phyloP scores from a whole-genome alignment of 2,113 vertebrate species.

The Neotoma lepida region DNA sequence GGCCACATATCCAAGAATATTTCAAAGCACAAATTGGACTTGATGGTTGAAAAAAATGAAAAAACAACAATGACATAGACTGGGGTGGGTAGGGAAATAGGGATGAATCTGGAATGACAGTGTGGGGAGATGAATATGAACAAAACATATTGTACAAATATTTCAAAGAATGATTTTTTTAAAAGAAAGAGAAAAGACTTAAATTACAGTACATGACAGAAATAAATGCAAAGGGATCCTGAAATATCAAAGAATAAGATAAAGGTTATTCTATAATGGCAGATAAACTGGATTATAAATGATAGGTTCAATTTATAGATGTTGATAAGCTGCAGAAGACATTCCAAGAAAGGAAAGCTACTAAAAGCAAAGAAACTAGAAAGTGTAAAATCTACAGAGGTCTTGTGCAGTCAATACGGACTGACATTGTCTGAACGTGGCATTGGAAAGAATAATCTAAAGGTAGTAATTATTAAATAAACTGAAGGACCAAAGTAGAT shows the following conservation, averaged over 20 bases:
- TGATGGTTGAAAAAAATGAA: neutral
- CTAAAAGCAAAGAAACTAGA: neutral
- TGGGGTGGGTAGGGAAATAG: neutral
- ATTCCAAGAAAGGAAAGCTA: neutral
- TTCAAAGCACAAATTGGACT: neutral
- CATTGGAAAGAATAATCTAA: neutral
- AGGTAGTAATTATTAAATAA: neutral
- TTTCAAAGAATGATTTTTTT: neutral
- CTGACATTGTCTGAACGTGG: neutral
- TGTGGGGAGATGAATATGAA: neutral
- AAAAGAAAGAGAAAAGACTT: neutral
- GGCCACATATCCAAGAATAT: neutral
- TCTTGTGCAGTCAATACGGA: neutral
- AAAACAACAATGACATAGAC: neutral
- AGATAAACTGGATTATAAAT: neutral
- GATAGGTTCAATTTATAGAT: neutral
- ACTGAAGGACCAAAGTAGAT: neutral
- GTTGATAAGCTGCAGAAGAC: neutral
- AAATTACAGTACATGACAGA: neutral
- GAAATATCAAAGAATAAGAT: neutral
- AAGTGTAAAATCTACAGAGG: neutral
- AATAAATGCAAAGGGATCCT: neutral
- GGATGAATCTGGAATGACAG: neutral
- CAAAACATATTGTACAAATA: neutral
- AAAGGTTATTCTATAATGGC: neutral